Evolutionary conservation across 1,140 invertebrate genomes (phyloP).

Genomic region (Trichonephila clavipes): DNA sequence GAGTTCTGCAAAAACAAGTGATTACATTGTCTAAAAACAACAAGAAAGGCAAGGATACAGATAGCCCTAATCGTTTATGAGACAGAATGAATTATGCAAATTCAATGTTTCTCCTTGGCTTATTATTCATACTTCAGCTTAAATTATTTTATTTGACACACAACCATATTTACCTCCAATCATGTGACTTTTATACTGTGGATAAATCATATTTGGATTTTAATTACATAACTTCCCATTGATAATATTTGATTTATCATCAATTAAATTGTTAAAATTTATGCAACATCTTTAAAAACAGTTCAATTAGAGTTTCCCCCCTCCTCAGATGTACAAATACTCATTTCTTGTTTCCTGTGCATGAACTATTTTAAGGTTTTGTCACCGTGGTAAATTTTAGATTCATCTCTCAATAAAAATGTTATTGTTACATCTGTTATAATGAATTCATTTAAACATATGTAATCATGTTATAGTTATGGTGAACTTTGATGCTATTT

Average conservation of each 20-base stretch:
- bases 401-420: background rate
- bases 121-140: background rate
- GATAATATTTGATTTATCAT: background rate
- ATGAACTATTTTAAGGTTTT: background rate
- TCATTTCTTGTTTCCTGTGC: background rate
- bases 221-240: background rate
- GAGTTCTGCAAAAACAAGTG: conserved; percentile 84
- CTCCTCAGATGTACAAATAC: background rate
- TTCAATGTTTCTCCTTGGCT: background rate
- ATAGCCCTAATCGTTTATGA: conserved; percentile 76
- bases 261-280: background rate
- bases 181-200: conserved; percentile 13
- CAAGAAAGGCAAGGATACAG: conserved; percentile 69
- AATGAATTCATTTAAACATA: too few relatives aligned
- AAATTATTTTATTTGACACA: background rate
- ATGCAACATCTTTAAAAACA: background rate
- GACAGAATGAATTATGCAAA: background rate
- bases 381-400: background rate
- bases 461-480: too few relatives aligned
- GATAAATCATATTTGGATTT: conserved; percentile 19
- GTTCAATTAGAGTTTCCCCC: background rate
- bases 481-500: too few relatives aligned
- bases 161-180: conserved; percentile 14
- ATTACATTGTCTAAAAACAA: conserved; percentile 90
- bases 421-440: background rate